Conservation (phyloP, 2,113 vertebrate genomes). For the Oncorhynchus kisutch region DNA sequence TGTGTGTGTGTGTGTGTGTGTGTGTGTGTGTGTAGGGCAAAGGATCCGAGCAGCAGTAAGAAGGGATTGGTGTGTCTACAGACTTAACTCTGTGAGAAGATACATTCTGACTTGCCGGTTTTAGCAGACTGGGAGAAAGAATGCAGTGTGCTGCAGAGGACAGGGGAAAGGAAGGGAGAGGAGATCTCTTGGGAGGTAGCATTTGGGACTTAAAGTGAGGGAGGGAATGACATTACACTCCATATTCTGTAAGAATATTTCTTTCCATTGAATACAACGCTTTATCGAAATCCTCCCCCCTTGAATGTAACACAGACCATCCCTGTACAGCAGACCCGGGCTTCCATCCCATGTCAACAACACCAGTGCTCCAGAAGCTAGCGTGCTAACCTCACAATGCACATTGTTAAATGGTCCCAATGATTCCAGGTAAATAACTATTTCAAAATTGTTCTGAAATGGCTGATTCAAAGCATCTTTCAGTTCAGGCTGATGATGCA, state of each 20-base stretch:
- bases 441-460: no score
- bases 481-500: no score
- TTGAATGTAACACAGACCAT: no score
- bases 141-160: constrained; percentile 2
- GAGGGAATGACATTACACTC: neutral
- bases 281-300: no score
- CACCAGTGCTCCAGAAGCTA: no score
- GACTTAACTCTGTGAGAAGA: neutral
- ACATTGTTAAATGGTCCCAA: no score
- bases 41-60: neutral
- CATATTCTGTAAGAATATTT: neutral
- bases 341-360: no score
- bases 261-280: no score
- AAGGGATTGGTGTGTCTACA: neutral
- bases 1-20: neutral
- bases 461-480: no score
- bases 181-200: neutral
- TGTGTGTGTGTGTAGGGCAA: neutral
- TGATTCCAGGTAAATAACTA: no score
- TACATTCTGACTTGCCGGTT: neutral
- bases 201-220: neutral
- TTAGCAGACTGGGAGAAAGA: neutral
- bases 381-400: no score
- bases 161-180: neutral
- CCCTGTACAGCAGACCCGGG: no score